A percentile compares a stretch with the other conserved stretches of the same genome.
Evolutionary conservation across 1,140 invertebrate genomes (phyloP).

Genomic region (Pseudobourletiella spinata): DNA sequence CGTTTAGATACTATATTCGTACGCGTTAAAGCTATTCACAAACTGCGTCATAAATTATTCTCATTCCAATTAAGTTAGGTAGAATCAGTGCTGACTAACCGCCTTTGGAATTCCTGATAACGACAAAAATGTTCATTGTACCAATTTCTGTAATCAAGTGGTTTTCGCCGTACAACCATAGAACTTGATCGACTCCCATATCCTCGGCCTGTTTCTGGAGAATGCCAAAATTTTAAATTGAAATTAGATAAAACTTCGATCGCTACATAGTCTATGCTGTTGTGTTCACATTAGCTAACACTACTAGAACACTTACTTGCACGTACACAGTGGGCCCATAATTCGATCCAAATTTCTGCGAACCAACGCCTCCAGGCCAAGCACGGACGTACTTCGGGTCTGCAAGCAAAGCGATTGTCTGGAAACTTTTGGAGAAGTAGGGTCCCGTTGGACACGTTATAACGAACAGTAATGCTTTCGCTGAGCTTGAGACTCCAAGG

Average conservation of each 20-base stretch:
- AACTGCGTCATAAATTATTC: too few species aligned
- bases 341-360: slow-evolving; percentile 90
- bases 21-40: too few species aligned
- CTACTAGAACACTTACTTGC: slow-evolving; percentile 37
- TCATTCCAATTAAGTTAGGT: too few species aligned
- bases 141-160: slow-evolving; percentile 95
- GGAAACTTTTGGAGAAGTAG: slow-evolving; percentile 68
- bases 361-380: slow-evolving; percentile 92
- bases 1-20: too few species aligned
- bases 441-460: slow-evolving; percentile 86
- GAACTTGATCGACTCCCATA: slow-evolving; percentile 82
- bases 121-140: slow-evolving; percentile 97
- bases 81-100: slow-evolving; percentile 57
- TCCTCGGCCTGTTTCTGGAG: slow-evolving; percentile 60
- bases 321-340: slow-evolving; percentile 78
- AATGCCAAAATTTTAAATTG: background rate
- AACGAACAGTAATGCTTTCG: slow-evolving; percentile 78
- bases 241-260: background rate
- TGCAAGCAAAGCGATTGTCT: slow-evolving; percentile 68
- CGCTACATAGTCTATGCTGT: too few species aligned
- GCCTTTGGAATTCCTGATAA: slow-evolving; percentile 78
- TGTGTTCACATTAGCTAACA: too few species aligned
- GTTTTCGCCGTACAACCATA: slow-evolving; percentile 94
- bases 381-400: slow-evolving; percentile 74
- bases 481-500: slow-evolving; percentile 75